A percentile compares a stretch with the other conserved stretches of the same genome.
Conservation (phyloP, 2,888 invertebrate species). For the Sphecodes monilicornis region DNA sequence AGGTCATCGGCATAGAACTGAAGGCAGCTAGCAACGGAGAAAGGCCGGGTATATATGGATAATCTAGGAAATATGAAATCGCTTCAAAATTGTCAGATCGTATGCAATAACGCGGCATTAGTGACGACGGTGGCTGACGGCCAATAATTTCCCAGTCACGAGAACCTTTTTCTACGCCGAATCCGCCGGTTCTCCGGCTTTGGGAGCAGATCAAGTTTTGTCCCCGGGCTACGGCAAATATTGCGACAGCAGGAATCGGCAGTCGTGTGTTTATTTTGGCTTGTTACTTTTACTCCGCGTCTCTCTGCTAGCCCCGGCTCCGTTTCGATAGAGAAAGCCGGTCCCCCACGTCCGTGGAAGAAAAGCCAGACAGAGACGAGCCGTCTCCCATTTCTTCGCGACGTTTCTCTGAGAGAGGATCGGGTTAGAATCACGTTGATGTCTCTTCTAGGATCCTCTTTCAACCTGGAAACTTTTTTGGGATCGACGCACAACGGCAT, state of each 20-base stretch:
- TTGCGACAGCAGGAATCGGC: conserved; percentile 75
- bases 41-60: conserved; percentile 57
- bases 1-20: conserved; percentile 11
- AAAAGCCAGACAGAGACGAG: conserved; percentile 39
- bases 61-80: conserved; percentile 78
- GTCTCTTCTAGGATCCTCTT: background rate
- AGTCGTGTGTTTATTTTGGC: conserved; percentile 77
- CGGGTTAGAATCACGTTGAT: background rate
- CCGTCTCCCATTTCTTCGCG: conserved; percentile 13
- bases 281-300: conserved; percentile 68
- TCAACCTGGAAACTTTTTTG: background rate
- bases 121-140: conserved; percentile 44
- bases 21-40: background rate
- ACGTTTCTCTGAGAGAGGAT: background rate
- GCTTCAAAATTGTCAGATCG: conserved; percentile 77
- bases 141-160: conserved; percentile 59
- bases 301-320: conserved; percentile 41
- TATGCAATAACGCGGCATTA: conserved; percentile 80
- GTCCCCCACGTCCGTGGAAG: conserved; percentile 17
- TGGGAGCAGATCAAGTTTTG: conserved; percentile 67
- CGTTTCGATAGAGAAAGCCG: background rate
- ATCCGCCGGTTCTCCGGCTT: background rate
- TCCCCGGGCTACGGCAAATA: conserved; percentile 70
- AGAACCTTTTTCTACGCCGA: background rate
- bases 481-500: background rate